Evolutionary conservation across 2,888 invertebrate species (phyloP), one percentile per base, ranked within the genome.

Genomic region (Capitulum mitella): DNA sequence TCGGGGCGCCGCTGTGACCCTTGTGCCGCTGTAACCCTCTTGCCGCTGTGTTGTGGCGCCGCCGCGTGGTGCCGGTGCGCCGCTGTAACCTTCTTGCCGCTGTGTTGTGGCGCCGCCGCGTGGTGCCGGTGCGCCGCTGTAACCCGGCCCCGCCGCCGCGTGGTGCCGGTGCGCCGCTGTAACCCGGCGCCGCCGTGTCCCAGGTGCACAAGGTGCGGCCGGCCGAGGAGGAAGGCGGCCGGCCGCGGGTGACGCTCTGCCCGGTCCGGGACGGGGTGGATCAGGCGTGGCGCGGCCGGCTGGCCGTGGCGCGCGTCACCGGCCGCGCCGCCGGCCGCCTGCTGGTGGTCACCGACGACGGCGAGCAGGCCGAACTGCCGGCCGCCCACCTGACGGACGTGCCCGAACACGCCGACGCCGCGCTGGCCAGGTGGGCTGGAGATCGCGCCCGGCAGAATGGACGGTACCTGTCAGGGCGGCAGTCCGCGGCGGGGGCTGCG

Each of bases 381-480:
- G 76, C 76, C n/a, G 46, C 29, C 3, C 76, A 76, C 76, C 43
- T 48, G 29, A 76, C 76, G 0, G 76, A 76, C 46, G 76, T 76
- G 76, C 76, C 76, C 46, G 76, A 76, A 29, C 76, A 76, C 76
- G 32, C 76, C 29, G 46, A 10, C 29, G 43, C 76, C 16, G 19
- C 19, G 16, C 46, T 76, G 19, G 46, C 75, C 70, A 37, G 64
- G 64, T 64, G 16, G 34, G 61, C n/a, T n/a, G 16, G 19, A 1
- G 54, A 26, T 19, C 54, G 3, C 54, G 22, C 19, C 19, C 19
- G 51, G 22, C 14, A 3, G 19, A 12, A 14, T 12, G 46, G 46
- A 46, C 46, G 46, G 46, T 8, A 46, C 10, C 10, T 8, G 46
- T 46, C 10, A 14, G 46, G 46, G 14, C 10, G 46, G 46, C 8